These are phyloP conservation scores for Melanostigma gelatinosum DNA, from an alignment of 2,113 vertebrate genomes.

Conservation along the genomic window DNA sequence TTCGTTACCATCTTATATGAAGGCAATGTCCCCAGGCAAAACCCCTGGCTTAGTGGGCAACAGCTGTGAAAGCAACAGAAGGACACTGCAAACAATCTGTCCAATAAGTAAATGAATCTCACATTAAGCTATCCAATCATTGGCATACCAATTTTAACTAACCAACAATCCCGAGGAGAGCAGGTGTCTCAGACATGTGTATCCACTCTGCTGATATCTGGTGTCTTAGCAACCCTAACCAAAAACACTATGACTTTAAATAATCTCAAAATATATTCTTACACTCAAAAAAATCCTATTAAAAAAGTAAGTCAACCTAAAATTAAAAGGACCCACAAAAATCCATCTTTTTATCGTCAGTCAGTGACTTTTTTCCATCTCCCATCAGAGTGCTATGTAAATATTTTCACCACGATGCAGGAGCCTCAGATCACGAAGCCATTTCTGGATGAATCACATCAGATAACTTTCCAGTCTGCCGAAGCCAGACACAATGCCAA, in stretches of 20 bases:
- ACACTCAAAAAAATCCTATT: background rate
- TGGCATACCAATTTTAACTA: conserved; percentile 49
- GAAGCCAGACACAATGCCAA: conserved; percentile 61
- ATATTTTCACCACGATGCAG: conserved; percentile 54
- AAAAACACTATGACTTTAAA: background rate
- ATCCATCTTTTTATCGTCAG: background rate
- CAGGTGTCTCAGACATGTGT: conserved; percentile 46
- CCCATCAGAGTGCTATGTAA: conserved; percentile 11
- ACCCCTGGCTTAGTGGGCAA: conserved; percentile 51
- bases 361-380: conserved; percentile 31
- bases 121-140: conserved; percentile 43
- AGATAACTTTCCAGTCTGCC: conserved; percentile 44
- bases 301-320: background rate
- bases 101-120: conserved; percentile 31
- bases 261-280: background rate
- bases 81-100: conserved; percentile 47
- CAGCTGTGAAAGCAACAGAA: conserved; percentile 68
- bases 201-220: conserved; percentile 7
- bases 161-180: conserved; percentile 53
- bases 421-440: conserved; percentile 46
- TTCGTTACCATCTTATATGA: conserved; percentile 27
- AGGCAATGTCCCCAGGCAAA: conserved; percentile 47
- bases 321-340: background rate
- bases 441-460: conserved; percentile 57
- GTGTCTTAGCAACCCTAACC: background rate